phyloP scores from a whole-genome alignment of 2,113 vertebrate genomes.

The Euleptes europaea region DNA sequence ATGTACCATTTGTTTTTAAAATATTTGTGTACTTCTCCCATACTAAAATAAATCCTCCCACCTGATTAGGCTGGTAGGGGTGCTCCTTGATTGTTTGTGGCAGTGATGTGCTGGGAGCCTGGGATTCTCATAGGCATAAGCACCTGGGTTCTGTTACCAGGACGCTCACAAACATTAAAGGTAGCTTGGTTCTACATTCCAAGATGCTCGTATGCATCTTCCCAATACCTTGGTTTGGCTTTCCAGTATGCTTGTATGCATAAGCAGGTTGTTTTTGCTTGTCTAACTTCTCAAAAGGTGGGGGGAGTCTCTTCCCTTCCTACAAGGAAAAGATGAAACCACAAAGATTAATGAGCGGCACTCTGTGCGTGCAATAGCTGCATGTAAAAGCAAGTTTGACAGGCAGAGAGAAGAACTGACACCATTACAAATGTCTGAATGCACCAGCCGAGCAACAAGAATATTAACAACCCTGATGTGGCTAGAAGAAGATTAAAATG shows the following conservation, averaged over 20 bases:
- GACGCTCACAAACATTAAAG: too few relatives aligned
- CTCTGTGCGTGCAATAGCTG: rapidly evolving
- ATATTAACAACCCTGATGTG: neutral
- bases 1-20: neutral
- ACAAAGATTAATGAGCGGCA: neutral
- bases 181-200: neutral
- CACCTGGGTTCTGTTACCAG: too few relatives aligned
- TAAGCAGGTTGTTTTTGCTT: neutral
- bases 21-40: too few relatives aligned
- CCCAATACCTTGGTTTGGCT: neutral
- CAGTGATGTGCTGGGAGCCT: neutral
- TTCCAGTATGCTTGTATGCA: too few relatives aligned
- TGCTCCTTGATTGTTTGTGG: neutral
- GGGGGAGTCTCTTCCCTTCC: neutral
- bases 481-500: neutral
- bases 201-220: too few relatives aligned
- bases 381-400: rapidly evolving
- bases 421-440: neutral
- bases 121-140: neutral
- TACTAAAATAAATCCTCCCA: neutral
- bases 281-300: neutral
- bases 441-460: rapidly evolving
- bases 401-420: neutral
- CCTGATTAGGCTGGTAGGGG: neutral
- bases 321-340: neutral